phyloP scores from a whole-genome alignment of 2,113 vertebrate species.

The Muntiacus muntjak region DNA sequence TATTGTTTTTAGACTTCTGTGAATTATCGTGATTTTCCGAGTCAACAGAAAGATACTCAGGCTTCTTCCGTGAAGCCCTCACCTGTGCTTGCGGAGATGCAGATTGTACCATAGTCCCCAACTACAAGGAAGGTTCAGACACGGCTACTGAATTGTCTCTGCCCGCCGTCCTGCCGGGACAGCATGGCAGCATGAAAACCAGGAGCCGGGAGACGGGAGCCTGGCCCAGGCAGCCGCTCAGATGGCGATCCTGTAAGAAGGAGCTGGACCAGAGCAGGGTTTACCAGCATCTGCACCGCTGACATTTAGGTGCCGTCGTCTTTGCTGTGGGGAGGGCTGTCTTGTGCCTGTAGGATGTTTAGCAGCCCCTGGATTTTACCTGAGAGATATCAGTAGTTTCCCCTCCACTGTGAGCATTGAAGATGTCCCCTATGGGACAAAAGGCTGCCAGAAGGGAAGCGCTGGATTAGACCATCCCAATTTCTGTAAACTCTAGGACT shows the following conservation, averaged over 20 bases:
- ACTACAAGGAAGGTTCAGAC: neutral
- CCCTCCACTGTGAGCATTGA: neutral
- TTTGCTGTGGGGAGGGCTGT: neutral
- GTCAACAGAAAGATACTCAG: neutral
- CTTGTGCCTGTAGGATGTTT: neutral
- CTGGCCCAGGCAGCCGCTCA: neutral
- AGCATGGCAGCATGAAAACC: neutral
- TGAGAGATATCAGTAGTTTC: fast-evolving
- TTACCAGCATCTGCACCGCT: neutral
- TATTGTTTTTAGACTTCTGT: neutral
- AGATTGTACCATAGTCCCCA: neutral
- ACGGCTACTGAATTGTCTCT: neutral
- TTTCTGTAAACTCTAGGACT: neutral
- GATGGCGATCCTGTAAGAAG: neutral
- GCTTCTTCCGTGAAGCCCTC: neutral
- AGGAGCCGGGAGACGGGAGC: neutral
- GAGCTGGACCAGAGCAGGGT: neutral
- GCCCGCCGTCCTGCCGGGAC: too few relatives aligned
- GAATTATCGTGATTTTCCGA: neutral
- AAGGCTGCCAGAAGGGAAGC: neutral
- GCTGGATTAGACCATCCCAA: neutral
- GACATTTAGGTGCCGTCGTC: fast-evolving
- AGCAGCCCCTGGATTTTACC: neutral
- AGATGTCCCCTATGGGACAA: neutral
- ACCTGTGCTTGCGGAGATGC: neutral